Percentiles rank a stretch among this genome's conserved stretches.
Evolutionary conservation across 2,888 invertebrate species (phyloP).

Genomic region (Drosophila borborema): DNA sequence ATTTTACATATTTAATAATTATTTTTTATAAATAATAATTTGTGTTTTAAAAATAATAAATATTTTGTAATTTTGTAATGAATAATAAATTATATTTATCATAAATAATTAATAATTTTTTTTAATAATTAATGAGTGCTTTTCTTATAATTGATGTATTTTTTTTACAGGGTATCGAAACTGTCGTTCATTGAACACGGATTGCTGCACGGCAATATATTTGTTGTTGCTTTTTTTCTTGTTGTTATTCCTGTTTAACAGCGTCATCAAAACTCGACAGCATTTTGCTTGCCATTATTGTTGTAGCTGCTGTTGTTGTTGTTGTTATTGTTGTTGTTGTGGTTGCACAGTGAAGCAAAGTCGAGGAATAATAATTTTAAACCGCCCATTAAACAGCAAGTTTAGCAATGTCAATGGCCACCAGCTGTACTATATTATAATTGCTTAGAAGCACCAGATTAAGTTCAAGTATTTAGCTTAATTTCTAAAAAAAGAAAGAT

Average conservation of each 20-base stretch:
- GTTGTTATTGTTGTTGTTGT: slow-evolving; percentile 12
- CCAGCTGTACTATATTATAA: background rate
- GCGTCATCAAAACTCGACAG: slow-evolving; percentile 49
- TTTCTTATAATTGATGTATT: background rate
- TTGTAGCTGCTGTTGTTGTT: slow-evolving; percentile 4
- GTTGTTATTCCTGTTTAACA: slow-evolving; percentile 38
- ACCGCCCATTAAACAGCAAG: background rate
- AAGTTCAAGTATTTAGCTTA: background rate
- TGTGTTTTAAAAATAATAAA: too few relatives aligned
- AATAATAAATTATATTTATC: too few relatives aligned
- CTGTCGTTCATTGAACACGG: background rate
- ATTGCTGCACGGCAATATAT: background rate
- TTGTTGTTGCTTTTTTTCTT: slow-evolving; percentile 15
- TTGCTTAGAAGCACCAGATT: background rate
- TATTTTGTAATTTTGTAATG: too few relatives aligned
- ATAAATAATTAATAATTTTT: too few relatives aligned
- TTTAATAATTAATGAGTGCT: too few relatives aligned
- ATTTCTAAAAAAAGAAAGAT: background rate
- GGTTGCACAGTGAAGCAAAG: slow-evolving; percentile 15
- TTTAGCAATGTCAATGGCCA: background rate
- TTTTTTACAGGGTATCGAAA: slow-evolving; percentile 22
- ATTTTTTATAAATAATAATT: background rate
- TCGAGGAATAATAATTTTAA: background rate
- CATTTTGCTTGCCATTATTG: slow-evolving; percentile 35
- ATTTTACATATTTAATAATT: too few relatives aligned